Evolutionary conservation across 2,888 invertebrate species (phyloP).

Genomic region (Apamea sordens): DNA sequence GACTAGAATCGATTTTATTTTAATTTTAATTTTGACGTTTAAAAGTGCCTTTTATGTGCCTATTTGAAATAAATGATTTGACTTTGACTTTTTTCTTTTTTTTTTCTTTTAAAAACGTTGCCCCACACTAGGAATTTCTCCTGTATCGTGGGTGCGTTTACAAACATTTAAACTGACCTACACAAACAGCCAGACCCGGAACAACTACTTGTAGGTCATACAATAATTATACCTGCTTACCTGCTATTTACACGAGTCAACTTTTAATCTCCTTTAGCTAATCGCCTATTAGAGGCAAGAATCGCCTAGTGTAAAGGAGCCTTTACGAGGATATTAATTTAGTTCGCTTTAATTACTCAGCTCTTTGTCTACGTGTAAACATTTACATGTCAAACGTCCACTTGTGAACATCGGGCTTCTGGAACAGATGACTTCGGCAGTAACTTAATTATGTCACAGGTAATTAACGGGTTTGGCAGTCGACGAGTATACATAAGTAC

Average conservation of each 20-base stretch:
- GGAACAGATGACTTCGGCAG: background rate
- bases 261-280: background rate
- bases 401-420: conserved; percentile 8
- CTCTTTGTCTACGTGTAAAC: conserved; percentile 46
- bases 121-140: too few species aligned
- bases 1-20: too few species aligned
- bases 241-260: too few species aligned
- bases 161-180: too few species aligned
- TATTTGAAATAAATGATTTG: too few species aligned
- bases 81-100: too few species aligned
- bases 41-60: too few species aligned
- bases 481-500: background rate
- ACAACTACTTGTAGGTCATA: too few species aligned
- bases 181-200: too few species aligned
- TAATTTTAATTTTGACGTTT: too few species aligned
- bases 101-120: too few species aligned
- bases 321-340: conserved; percentile 76
- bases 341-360: conserved; percentile 79
- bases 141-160: too few species aligned
- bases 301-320: conserved; percentile 3
- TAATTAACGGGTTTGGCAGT: background rate
- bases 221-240: background rate
- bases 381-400: conserved; percentile 33
- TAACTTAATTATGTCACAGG: background rate
- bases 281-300: background rate